These are phyloP conservation scores for Chrysodeixis includens DNA, from an alignment of 2,888 invertebrate species.

Conservation along the genomic window DNA sequence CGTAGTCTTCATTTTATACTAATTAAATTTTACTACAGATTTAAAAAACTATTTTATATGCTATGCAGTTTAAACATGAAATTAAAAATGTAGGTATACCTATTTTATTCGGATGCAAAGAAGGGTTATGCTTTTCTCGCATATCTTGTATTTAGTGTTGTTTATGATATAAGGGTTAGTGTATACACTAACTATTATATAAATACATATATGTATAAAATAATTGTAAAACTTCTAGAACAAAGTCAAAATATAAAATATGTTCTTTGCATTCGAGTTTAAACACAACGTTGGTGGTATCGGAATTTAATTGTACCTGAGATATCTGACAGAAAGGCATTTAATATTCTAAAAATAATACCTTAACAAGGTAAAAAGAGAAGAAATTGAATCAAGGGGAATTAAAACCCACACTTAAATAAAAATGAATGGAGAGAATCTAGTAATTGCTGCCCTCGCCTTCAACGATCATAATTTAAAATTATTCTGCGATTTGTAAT, in stretches of 20 bases:
- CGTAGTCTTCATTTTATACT: constrained; percentile 21
- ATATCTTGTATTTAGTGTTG: too few relatives aligned
- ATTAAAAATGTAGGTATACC: too few relatives aligned
- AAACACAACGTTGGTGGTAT: background rate
- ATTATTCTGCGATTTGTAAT: background rate
- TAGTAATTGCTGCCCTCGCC: constrained; percentile 10
- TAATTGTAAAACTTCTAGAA: too few relatives aligned
- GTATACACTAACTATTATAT: too few relatives aligned
- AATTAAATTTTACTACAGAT: background rate
- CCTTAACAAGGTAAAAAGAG: background rate
- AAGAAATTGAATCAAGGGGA: background rate
- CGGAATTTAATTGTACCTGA: background rate
- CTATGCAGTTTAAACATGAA: background rate
- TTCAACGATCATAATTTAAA: background rate
- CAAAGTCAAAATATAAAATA: too few relatives aligned
- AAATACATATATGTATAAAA: too few relatives aligned
- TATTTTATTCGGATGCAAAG: too few relatives aligned
- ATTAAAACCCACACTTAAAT: background rate
- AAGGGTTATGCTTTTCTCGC: too few relatives aligned
- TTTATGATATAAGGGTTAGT: too few relatives aligned
- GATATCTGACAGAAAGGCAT: background rate
- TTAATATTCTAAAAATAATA: background rate
- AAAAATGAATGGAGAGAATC: constrained; percentile 8
- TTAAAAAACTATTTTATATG: background rate
- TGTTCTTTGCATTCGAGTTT: background rate